Conservation (phyloP, 2,113 vertebrate species). For the Odontophorus gujanensis region DNA sequence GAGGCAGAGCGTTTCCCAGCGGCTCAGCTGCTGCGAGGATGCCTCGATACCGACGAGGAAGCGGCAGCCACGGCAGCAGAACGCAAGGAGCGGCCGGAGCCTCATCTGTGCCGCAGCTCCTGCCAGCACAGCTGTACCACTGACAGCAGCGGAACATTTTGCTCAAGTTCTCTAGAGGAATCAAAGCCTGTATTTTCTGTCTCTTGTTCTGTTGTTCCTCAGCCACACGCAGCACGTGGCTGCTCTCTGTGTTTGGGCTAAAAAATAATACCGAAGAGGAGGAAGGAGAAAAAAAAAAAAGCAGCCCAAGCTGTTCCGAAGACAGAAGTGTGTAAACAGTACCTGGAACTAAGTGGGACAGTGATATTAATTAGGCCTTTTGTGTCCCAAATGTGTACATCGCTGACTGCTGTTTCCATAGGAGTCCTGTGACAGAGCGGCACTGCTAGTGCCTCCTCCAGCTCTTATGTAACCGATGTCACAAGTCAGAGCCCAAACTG, state of each 20-base stretch:
- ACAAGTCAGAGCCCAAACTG: constrained; percentile 35
- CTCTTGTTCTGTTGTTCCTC: constrained; percentile 24
- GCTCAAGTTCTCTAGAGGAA: constrained; percentile 65
- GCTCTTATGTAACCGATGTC: neutral
- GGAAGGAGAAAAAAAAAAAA: neutral
- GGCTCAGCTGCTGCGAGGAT: neutral
- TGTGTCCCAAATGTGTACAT: constrained; percentile 2
- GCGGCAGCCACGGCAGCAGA: neutral
- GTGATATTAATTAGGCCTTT: neutral
- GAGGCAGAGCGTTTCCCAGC: neutral
- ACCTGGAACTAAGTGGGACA: constrained; percentile 28
- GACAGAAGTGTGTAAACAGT: constrained; percentile 13
- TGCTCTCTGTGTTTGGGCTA: neutral
- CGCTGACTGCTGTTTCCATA: constrained; percentile 14
- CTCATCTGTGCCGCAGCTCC: neutral
- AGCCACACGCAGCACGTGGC: constrained; percentile 18
- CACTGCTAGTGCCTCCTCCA: neutral
- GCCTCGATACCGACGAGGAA: neutral
- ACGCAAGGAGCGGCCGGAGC: neutral
- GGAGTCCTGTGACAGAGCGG: neutral
- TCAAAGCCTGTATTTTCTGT: constrained; percentile 55
- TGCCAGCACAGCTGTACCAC: constrained; percentile 69
- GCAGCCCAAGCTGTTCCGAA: constrained; percentile 31
- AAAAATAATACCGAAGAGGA: neutral
- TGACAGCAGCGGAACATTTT: constrained; percentile 72